Evolutionary conservation across 2,113 vertebrate species (phyloP).

Genomic region (Herpetotheres cachinnans): DNA sequence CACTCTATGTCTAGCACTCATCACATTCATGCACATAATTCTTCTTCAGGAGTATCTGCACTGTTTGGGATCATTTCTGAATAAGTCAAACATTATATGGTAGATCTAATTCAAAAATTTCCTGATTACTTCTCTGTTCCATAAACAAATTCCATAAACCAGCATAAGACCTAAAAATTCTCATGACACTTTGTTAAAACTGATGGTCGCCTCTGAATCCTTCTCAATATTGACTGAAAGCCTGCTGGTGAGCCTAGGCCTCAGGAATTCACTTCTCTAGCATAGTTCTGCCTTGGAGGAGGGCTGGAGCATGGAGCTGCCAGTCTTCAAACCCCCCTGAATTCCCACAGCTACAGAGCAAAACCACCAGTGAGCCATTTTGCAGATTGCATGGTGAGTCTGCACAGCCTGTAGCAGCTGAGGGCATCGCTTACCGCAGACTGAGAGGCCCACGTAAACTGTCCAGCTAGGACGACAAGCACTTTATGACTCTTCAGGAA

Average conservation of each 20-base stretch:
- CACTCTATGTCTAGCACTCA: background rate
- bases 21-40: background rate
- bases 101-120: background rate
- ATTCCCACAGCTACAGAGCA: background rate
- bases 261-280: background rate
- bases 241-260: background rate
- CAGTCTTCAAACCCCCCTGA: background rate
- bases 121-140: background rate
- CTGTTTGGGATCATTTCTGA: background rate
- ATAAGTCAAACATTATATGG: background rate
- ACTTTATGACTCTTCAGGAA: background rate
- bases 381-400: background rate
- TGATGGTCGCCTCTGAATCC: background rate
- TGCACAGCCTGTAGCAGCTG: background rate
- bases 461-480: background rate
- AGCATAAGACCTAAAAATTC: background rate
- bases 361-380: background rate
- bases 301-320: background rate
- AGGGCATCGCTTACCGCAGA: background rate
- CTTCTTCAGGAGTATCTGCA: background rate
- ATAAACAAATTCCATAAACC: background rate
- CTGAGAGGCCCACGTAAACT: background rate
- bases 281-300: background rate
- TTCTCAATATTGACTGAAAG: background rate
- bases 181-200: background rate